A percentile compares a stretch with the other conserved stretches of the same genome.
phyloP scores from a whole-genome alignment of 2,888 invertebrate genomes.

The Diogma glabrata region DNA sequence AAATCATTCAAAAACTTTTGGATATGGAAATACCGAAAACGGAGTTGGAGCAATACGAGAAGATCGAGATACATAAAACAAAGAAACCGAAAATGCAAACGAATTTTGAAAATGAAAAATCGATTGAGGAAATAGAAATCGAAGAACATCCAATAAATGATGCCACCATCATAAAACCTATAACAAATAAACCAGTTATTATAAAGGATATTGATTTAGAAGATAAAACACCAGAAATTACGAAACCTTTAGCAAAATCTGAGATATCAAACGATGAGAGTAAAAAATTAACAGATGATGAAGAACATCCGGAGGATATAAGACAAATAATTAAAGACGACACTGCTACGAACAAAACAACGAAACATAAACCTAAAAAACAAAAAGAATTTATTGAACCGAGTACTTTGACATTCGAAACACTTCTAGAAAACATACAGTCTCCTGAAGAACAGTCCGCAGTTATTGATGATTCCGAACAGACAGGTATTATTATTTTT shows the following conservation, averaged over 20 bases:
- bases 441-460: too few species aligned
- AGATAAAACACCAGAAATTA: conserved; percentile 23
- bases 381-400: conserved; percentile 23
- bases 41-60: conserved; percentile 27
- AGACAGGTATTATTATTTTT: not conserved
- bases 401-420: too few species aligned
- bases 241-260: conserved; percentile 20
- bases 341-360: conserved; percentile 22
- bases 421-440: conserved; percentile 28
- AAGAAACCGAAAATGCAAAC: too few species aligned
- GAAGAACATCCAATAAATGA: conserved; percentile 20
- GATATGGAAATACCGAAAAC: conserved; percentile 25
- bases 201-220: conserved; percentile 24
- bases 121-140: conserved; percentile 24
- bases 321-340: conserved; percentile 26
- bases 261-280: conserved; percentile 22
- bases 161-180: conserved; percentile 23
- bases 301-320: conserved; percentile 28
- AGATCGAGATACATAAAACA: conserved; percentile 24
- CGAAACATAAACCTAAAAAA: conserved; percentile 22
- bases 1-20: conserved; percentile 20
- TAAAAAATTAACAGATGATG: conserved; percentile 24
- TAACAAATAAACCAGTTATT: conserved; percentile 29
- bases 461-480: too few species aligned
- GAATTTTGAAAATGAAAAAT: conserved; percentile 22